These are phyloP conservation scores for Cairina moschata DNA, from an alignment of 2,113 vertebrate species.

Conservation along the genomic window DNA sequence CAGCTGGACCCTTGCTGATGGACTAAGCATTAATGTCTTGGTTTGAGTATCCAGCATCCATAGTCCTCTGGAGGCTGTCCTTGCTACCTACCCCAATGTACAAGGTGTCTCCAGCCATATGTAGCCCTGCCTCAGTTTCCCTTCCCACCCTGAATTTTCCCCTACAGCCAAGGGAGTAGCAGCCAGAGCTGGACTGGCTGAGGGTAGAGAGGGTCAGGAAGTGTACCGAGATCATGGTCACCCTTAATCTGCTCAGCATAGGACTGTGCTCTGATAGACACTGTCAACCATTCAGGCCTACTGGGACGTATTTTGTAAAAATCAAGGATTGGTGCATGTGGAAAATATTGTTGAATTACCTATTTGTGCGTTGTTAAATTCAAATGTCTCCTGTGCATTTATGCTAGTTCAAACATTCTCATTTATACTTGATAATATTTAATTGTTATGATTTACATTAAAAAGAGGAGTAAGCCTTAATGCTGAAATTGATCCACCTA, in stretches of 20 bases:
- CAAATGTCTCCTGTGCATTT: not conserved
- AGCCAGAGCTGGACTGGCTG: not conserved
- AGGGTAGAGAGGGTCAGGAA: not conserved
- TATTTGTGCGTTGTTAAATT: not conserved
- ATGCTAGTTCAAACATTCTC: not conserved
- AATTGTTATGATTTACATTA: not conserved
- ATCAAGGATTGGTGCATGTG: not conserved
- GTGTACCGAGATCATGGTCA: not conserved
- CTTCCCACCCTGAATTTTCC: not conserved
- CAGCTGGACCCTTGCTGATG: not conserved
- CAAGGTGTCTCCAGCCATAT: not conserved
- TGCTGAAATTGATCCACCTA: not conserved
- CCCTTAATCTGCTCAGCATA: not conserved
- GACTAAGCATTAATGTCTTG: not conserved
- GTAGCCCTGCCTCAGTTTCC: not conserved
- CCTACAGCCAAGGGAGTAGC: not conserved
- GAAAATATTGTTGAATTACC: not conserved
- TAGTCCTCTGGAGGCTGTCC: not conserved
- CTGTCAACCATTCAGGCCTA: not conserved
- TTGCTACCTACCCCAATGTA: not conserved
- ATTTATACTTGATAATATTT: not conserved
- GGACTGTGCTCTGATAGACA: accelerated
- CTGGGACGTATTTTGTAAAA: not conserved
- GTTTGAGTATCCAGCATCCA: not conserved
- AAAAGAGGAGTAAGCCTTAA: not conserved